These are phyloP conservation scores for Scaptomyza flava DNA, from an alignment of 2,888 invertebrate species.

Conservation along the genomic window DNA sequence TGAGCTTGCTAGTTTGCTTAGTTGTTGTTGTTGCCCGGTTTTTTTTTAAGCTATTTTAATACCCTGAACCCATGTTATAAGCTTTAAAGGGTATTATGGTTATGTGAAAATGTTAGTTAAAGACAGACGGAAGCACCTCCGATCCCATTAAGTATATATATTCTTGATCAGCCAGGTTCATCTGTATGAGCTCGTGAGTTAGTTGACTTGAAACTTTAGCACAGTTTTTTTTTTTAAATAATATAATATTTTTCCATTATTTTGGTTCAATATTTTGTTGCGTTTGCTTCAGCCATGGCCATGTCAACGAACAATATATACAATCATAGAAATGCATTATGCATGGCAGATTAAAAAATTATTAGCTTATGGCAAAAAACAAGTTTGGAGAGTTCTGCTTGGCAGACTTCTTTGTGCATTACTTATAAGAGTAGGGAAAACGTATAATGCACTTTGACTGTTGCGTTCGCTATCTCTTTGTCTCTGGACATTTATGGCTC, in stretches of 20 bases:
- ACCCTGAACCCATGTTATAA: background rate
- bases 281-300: slow-evolving; percentile 39
- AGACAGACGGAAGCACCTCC: too few species aligned
- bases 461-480: slow-evolving; percentile 6
- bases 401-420: slow-evolving; percentile 16
- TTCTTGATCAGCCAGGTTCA: too few species aligned
- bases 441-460: slow-evolving; percentile 59
- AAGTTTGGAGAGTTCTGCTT: slow-evolving; percentile 23
- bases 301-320: slow-evolving; percentile 47
- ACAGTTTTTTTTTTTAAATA: too few species aligned
- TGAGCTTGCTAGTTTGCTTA: slow-evolving; percentile 48
- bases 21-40: slow-evolving; percentile 29
- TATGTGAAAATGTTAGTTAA: too few species aligned
- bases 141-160: too few species aligned
- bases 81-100: too few species aligned
- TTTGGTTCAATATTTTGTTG: too few species aligned
- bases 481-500: slow-evolving; percentile 4
- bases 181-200: too few species aligned
- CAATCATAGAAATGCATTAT: slow-evolving; percentile 72
- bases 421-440: background rate
- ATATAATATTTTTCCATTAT: too few species aligned
- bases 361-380: slow-evolving; percentile 57
- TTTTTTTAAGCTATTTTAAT: slow-evolving; percentile 26
- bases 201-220: too few species aligned
- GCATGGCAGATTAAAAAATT: slow-evolving; percentile 74